Base-by-base conservation (phyloP, 1,140 invertebrate species). In the Drosophila littoralis region DNA sequence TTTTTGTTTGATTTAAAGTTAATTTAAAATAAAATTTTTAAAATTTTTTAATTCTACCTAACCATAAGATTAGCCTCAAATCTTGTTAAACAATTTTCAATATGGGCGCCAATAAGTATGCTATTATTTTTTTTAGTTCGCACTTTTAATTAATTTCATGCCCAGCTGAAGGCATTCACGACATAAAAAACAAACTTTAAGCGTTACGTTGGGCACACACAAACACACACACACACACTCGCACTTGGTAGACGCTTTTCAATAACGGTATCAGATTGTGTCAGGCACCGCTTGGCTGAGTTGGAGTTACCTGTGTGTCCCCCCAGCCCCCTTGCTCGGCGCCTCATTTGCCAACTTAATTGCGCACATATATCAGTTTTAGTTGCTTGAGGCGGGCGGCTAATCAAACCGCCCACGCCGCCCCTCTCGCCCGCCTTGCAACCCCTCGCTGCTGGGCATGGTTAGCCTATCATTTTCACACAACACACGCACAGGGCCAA, bases 261-360 rank as follows among this genome's bases (percentile, higher is more conserved):
- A 89, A 89, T 89, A 89, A 84, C 71, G 74, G 84, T 89, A 72
- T 78, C 84, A 84, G 74, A 75, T 78, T 81, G 84, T 89, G 77
- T 78, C 78, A 81, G 84, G 84, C 75, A 84, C 84, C 48, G 52
- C 32, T 68, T 6, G n/a, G 43, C 33, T n/a, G 12, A 36, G 45
- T 60, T 79, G 6, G 36, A 58, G 59, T 51, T 43, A 5, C 35
- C 40, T 8, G 7, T 40, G 36, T 8, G 7, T 17, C 15, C 17
- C 10, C 13, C 57, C 43, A 22, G 32, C 66, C 69, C 33, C 5
- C 28, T 35, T 15, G 40, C 17, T 13, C 40, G 8, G 9, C 42
- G 51, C 52, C 63, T 77, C 61, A 68, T 73, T 73, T 71, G 63
- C 68, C 68, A 45, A 38, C 73, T 70, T 81, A 78, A 75, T 88